Percentiles rank a stretch among this genome's conserved stretches.
Evolutionary conservation across 2,113 vertebrate genomes (phyloP).

Genomic region (Psophia crepitans): DNA sequence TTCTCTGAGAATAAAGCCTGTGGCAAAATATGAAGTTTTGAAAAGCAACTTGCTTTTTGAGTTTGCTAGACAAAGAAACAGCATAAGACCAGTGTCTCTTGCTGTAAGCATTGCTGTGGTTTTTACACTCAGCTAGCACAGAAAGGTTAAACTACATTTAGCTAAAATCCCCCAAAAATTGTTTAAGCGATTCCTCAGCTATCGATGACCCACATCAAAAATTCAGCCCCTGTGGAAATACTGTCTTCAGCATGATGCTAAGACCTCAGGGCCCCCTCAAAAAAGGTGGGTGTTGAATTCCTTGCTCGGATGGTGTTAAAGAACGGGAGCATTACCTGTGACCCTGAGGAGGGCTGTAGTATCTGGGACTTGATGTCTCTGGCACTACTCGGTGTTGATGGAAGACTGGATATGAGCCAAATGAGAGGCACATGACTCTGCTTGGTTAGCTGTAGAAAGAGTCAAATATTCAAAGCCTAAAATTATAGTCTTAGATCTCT

Average conservation of each 20-base stretch:
- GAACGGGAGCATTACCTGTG: not conserved
- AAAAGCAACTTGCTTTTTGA: not conserved
- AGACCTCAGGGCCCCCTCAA: not conserved
- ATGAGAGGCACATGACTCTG: not conserved
- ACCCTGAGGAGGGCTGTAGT: not conserved
- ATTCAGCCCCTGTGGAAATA: not conserved
- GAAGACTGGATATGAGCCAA: not conserved
- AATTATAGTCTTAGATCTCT: not conserved
- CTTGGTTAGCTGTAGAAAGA: not conserved
- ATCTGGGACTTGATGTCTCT: not conserved
- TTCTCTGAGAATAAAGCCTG: not conserved
- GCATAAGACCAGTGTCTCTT: not conserved
- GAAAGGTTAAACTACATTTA: not conserved
- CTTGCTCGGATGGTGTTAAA: not conserved
- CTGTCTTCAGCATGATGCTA: not conserved
- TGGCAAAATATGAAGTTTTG: not conserved
- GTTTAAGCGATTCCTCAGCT: not conserved
- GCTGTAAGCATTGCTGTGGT: not conserved
- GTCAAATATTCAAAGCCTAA: not conserved
- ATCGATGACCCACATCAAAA: not conserved
- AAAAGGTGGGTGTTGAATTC: not conserved
- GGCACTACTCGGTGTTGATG: not conserved
- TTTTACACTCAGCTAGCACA: not conserved
- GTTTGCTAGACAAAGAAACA: not conserved
- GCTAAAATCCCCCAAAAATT: not conserved